phyloP scores from a whole-genome alignment of 2,797 vertebrate species.

The Remorina albescens region DNA sequence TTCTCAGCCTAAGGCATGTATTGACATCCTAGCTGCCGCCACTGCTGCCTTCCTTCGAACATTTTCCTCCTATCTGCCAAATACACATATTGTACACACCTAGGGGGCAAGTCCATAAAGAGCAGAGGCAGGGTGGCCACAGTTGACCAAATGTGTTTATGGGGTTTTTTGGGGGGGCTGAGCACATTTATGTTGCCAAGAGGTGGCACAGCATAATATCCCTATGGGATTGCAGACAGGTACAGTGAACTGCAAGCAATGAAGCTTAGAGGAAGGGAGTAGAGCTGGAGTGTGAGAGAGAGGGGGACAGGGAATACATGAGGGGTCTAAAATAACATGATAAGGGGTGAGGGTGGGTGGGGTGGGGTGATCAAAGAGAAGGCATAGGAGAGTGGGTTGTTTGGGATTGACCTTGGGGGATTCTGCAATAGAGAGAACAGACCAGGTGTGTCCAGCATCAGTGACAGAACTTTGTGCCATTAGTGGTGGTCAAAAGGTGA shows the following conservation, averaged over 20 bases:
- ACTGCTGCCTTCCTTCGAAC: background rate
- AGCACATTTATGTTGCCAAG: conserved; percentile 4
- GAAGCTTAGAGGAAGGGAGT: background rate
- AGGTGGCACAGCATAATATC: conserved; percentile 2
- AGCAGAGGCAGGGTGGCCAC: conserved; percentile 1
- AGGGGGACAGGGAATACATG: background rate
- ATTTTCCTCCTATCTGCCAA: background rate
- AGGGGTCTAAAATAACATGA: conserved; percentile 7
- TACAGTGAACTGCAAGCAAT: background rate
- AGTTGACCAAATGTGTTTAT: background rate
- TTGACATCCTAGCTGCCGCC: conserved; percentile 41
- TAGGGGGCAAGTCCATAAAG: conserved; percentile 12
- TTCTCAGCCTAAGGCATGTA: conserved; percentile 50
- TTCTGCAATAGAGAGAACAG: conserved; percentile 19
- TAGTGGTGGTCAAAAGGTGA: conserved; percentile 55
- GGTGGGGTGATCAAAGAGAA: conserved; percentile 12
- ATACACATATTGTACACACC: conserved; percentile 6
- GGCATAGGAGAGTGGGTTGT: background rate
- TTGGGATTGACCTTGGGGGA: conserved; percentile 35
- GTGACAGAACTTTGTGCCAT: conserved; percentile 43
- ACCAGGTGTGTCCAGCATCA: conserved; percentile 38
- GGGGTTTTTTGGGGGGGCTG: conserved; percentile 16
- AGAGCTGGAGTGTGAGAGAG: conserved; percentile 6
- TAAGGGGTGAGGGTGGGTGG: background rate
- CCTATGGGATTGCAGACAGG: conserved; percentile 42